These are phyloP conservation scores for Onchidella celtica DNA, from an alignment of 2,888 invertebrate species.

Conservation along the genomic window DNA sequence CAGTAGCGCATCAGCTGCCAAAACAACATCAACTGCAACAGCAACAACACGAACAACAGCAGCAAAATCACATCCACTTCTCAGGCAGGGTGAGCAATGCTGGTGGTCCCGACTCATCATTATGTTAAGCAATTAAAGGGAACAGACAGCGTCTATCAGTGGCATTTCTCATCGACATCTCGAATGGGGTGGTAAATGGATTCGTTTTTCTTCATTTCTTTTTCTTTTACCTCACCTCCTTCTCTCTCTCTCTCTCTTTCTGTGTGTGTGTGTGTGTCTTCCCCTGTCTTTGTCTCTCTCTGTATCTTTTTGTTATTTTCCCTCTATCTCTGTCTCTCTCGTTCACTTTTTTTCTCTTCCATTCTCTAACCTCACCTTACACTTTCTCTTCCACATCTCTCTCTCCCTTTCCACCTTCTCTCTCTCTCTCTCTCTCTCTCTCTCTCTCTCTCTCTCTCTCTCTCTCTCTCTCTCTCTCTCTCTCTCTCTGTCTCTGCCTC, in stretches of 20 bases:
- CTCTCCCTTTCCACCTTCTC: background rate
- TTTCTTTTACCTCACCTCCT: background rate
- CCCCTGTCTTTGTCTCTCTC: background rate
- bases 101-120: background rate
- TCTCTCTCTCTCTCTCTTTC: background rate
- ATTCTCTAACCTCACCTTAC: background rate
- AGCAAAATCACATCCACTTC: background rate
- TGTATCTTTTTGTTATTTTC: background rate
- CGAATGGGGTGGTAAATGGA: background rate
- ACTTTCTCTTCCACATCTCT: background rate
- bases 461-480: too few species aligned
- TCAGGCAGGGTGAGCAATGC: background rate
- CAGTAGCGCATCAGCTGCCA: background rate
- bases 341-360: background rate
- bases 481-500: too few species aligned
- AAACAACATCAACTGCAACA: background rate
- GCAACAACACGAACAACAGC: background rate
- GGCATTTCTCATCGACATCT: background rate
- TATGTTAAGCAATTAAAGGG: background rate
- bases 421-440: too few species aligned
- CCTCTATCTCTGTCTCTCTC: slow-evolving; percentile 4
- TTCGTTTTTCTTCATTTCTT: background rate
- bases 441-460: too few species aligned
- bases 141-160: background rate
- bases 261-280: too few species aligned